phyloP scores from a whole-genome alignment of 2,113 vertebrate genomes.

The Thalassoma bifasciatum region DNA sequence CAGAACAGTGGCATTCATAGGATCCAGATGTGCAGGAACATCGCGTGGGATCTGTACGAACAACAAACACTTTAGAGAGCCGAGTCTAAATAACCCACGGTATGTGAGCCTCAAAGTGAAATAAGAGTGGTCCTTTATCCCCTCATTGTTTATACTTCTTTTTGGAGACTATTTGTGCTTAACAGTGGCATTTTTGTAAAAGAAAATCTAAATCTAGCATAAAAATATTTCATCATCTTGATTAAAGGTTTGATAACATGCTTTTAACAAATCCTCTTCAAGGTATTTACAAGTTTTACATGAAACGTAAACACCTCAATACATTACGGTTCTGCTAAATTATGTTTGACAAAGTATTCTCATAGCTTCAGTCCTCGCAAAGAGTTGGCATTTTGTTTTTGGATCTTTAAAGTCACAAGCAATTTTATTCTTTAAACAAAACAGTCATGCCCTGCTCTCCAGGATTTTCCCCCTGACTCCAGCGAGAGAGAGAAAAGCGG shows the following conservation, averaged over 20 bases:
- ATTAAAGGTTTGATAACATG: neutral
- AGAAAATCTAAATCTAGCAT: constrained; percentile 21
- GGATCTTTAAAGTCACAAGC: neutral
- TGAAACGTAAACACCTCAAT: constrained; percentile 16
- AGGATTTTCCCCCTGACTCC: neutral
- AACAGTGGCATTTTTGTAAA: constrained; percentile 7
- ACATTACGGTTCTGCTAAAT: constrained; percentile 19
- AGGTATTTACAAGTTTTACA: constrained; percentile 31
- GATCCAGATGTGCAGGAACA: constrained; percentile 61
- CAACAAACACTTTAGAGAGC: constrained; percentile 41
- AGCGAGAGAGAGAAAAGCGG: constrained; percentile 21
- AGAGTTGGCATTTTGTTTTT: constrained; percentile 16
- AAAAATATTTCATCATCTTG: constrained; percentile 8
- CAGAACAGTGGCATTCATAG: constrained; percentile 33
- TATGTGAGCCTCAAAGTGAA: constrained; percentile 33
- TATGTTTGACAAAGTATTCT: constrained; percentile 13
- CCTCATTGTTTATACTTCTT: constrained; percentile 26
- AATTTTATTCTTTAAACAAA: constrained; percentile 21
- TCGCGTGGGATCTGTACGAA: constrained; percentile 41
- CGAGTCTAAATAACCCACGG: constrained; percentile 45
- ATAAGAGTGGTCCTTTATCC: constrained; percentile 19
- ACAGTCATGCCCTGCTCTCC: neutral
- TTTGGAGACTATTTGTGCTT: constrained; percentile 7
- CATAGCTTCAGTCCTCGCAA: constrained; percentile 3
- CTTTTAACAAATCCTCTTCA: neutral